phyloP scores from a whole-genome alignment of 1,140 invertebrate genomes.

The Monochamus saltuarius region DNA sequence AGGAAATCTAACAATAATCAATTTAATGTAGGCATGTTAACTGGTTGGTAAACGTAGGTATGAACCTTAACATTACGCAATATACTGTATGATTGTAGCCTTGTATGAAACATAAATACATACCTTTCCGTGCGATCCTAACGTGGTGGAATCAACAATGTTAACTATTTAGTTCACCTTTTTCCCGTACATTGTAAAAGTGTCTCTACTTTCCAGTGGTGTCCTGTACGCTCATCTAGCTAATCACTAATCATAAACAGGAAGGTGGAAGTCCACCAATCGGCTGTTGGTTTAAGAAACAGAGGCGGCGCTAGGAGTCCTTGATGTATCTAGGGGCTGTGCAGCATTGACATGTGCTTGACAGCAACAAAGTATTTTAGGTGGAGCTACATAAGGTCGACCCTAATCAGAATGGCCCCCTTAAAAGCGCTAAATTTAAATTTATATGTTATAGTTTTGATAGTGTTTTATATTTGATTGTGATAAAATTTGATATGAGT shows the following conservation, averaged over 20 bases:
- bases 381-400: constrained; percentile 48
- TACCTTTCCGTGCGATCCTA: constrained; percentile 15
- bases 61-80: no score
- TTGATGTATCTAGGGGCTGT: constrained; percentile 50
- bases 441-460: neutral
- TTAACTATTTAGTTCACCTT: constrained; percentile 33
- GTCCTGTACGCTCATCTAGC: constrained; percentile 35
- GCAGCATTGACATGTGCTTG: constrained; percentile 46
- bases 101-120: neutral
- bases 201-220: constrained; percentile 46
- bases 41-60: no score
- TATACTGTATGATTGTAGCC: neutral
- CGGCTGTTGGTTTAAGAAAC: constrained; percentile 25
- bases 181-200: constrained; percentile 31
- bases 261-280: constrained; percentile 45
- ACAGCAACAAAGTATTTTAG: constrained; percentile 51
- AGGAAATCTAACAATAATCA: no score
- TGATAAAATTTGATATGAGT: no score
- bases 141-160: constrained; percentile 25
- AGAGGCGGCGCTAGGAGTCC: constrained; percentile 46
- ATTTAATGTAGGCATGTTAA: no score
- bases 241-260: constrained; percentile 47
- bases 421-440: constrained; percentile 48
- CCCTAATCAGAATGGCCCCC: constrained; percentile 51
- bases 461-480: no score